These are phyloP conservation scores for Omphaloscelis lunosa DNA, from an alignment of 2,888 invertebrate genomes.

Conservation along the genomic window DNA sequence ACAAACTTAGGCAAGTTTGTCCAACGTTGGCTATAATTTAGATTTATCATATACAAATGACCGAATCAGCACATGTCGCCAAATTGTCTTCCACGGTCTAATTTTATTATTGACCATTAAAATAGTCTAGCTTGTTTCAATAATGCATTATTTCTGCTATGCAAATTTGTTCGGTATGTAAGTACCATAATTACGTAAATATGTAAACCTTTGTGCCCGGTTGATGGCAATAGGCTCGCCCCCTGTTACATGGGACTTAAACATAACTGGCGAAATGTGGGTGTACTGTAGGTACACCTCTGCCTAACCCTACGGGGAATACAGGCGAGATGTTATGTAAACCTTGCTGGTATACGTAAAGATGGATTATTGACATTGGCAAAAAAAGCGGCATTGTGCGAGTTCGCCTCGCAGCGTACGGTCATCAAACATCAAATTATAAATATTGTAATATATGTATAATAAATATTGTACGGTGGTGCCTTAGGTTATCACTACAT, in stretches of 20 bases:
- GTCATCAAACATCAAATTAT: too few relatives aligned
- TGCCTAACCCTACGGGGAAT: too few relatives aligned
- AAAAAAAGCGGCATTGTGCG: not conserved
- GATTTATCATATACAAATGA: not conserved
- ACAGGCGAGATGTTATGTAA: too few relatives aligned
- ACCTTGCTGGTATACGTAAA: not conserved
- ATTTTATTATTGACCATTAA: slow-evolving; percentile 17
- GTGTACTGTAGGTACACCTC: too few relatives aligned
- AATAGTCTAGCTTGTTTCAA: slow-evolving; percentile 1
- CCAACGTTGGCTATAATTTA: not conserved
- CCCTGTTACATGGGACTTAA: too few relatives aligned
- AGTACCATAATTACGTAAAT: not conserved
- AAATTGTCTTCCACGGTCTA: not conserved
- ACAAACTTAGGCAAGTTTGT: too few relatives aligned
- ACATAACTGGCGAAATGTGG: too few relatives aligned
- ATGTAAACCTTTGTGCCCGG: too few relatives aligned
- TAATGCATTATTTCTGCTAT: slow-evolving; percentile 44
- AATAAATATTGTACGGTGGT: too few relatives aligned
- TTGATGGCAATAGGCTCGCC: too few relatives aligned
- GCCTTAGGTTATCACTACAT: too few relatives aligned
- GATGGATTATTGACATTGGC: not conserved
- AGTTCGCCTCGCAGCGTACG: not conserved
- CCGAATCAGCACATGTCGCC: not conserved
- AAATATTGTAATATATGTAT: too few relatives aligned
- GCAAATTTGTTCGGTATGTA: not conserved